Evolutionary conservation across 2,797 vertebrate genomes (phyloP).

Genomic region (Lagodon rhomboides): DNA sequence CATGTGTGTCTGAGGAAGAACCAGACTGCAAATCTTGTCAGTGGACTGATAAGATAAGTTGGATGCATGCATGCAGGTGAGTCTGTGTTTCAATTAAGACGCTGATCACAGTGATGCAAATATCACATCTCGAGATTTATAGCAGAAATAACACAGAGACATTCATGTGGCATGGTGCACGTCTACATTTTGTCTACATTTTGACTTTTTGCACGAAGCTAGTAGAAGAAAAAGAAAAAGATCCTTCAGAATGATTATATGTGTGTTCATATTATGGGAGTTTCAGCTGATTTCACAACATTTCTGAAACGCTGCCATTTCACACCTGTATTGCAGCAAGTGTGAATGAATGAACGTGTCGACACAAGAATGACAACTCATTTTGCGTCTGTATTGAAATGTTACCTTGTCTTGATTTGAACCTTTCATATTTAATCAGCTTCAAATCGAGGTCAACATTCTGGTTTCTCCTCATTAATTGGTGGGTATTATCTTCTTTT

Average conservation of each 20-base stretch:
- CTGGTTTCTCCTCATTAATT: conserved; percentile 45
- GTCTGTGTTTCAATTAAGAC: conserved; percentile 9
- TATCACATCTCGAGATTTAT: background rate
- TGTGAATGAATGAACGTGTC: conserved; percentile 58
- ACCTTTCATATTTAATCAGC: conserved; percentile 15
- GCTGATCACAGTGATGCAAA: background rate
- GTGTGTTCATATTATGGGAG: conserved; percentile 24
- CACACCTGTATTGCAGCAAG: conserved; percentile 27
- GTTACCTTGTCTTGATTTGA: conserved; percentile 44
- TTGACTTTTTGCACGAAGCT: conserved; percentile 8
- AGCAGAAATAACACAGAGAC: background rate
- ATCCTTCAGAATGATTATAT: background rate
- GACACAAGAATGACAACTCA: conserved; percentile 48
- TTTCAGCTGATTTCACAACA: conserved; percentile 68
- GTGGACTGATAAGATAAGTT: conserved; percentile 11
- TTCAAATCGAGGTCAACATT: conserved; percentile 25
- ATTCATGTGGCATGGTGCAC: background rate
- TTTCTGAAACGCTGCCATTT: conserved; percentile 50
- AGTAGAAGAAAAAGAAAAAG: conserved; percentile 15
- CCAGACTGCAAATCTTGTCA: conserved; percentile 1
- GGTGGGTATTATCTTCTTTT: conserved; percentile 45
- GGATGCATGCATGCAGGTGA: background rate
- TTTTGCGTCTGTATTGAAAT: conserved; percentile 29
- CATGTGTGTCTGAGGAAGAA: conserved; percentile 3
- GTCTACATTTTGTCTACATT: conserved; percentile 23